A percentile compares a stretch with the other conserved stretches of the same genome.
Conservation (phyloP, 2,113 vertebrate species). For the Eleginops maclovinus region DNA sequence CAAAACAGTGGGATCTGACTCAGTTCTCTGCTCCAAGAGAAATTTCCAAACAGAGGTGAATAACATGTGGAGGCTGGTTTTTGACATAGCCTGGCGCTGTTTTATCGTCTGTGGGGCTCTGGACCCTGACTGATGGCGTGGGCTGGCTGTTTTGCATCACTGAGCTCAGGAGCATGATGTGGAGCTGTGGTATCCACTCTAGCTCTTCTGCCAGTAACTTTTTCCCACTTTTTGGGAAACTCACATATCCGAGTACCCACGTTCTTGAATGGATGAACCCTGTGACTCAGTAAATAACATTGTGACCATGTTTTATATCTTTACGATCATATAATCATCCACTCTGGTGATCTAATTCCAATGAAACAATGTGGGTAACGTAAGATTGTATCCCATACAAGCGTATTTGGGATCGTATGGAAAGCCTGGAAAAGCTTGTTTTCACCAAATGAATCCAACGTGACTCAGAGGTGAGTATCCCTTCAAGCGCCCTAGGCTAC, state of each 20-base stretch:
- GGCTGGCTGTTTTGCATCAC: constrained; percentile 14
- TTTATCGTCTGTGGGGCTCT: constrained; percentile 41
- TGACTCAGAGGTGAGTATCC: not conserved
- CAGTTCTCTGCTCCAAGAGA: constrained; percentile 8
- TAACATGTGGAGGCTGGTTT: constrained; percentile 40
- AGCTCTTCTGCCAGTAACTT: not conserved
- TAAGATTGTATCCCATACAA: no score
- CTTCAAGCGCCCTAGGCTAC: not conserved
- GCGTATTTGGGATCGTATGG: not conserved
- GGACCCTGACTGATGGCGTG: constrained; percentile 44
- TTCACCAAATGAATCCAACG: not conserved
- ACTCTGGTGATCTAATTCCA: not conserved
- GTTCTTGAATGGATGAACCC: not conserved
- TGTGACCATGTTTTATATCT: not conserved
- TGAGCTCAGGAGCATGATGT: not conserved
- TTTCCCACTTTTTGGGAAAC: no score
- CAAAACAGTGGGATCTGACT: constrained; percentile 60
- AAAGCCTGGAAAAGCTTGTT: no score
- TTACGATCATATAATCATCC: not conserved
- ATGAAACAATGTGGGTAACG: not conserved
- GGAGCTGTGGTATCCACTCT: not conserved
- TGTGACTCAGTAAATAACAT: not conserved
- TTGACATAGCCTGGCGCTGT: constrained; percentile 22
- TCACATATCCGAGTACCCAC: no score
- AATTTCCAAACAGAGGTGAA: constrained; percentile 41